Base-by-base conservation (phyloP, 64 coral and sea anemone genomes). In the Porites lutea region DNA sequence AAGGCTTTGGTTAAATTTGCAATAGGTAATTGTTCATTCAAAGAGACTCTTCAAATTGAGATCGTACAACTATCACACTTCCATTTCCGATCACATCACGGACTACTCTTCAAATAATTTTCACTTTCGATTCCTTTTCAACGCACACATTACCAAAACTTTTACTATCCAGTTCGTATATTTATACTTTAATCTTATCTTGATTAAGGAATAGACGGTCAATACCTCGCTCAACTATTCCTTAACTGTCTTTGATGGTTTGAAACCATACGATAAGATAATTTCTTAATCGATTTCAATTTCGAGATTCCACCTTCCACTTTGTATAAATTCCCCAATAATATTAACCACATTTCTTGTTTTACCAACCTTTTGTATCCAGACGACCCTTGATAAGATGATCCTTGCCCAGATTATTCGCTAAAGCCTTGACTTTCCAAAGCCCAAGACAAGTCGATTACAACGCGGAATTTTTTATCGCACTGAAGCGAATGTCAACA, bases 351-450 rank as follows among this genome's bases (percentile, higher is more conserved):
- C 59, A 48, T 82, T 82, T n/a, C 4, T 65, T 18, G 79, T 65
- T 19, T 65, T 44, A 47, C 79, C 65, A 18, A 82, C 79, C 79
- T 82, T 82, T 65, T 45, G 59, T 8, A 3, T 82, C 59, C 79
- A 48, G 79, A 12, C 64, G 43, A 19, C 48, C 11, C 15, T 13
- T 60, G 37, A 8, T 18, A 43, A 48, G 64, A 22, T 20, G 59
- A 43, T 65, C 5, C 6, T 58, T 15, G 9, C 43, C 5, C 59
- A 48, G 79, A 82, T n/a, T 6, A 19, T 43, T 65, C 14, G 9
- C 11, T 13, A 19, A 2, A 48, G 45, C 18, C 15, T 8, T 8
- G 10, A 37, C 12, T 48, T 13, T 65, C 4, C 15, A n/a, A 37
- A 37, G 27, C 27, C 27, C 0, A 65, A 48, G 59, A 6, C 12